Conservation (phyloP, 1,140 invertebrate genomes). For the Drosophila yakuba region DNA sequence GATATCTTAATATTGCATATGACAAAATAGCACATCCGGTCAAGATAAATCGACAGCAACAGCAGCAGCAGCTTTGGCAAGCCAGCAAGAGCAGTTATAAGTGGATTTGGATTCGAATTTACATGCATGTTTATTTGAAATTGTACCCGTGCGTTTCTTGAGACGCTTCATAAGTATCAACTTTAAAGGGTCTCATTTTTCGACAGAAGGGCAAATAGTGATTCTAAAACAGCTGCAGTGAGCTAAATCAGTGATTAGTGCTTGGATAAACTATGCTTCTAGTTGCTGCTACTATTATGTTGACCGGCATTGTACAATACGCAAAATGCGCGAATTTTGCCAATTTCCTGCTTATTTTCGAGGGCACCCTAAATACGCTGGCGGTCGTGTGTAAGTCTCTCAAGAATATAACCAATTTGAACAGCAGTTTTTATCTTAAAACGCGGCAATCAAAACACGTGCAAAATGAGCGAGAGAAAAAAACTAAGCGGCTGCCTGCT, state of each 20-base stretch:
- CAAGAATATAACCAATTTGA: background rate
- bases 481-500: background rate
- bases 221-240: too few species aligned
- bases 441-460: conserved; percentile 7
- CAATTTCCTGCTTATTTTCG: background rate
- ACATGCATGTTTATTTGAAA: too few species aligned
- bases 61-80: too few species aligned
- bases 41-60: background rate
- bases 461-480: conserved; percentile 7
- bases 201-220: too few species aligned
- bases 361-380: background rate
- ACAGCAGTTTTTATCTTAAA: background rate
- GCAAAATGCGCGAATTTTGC: too few species aligned
- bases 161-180: too few species aligned
- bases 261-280: too few species aligned
- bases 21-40: background rate
- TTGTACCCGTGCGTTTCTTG: too few species aligned
- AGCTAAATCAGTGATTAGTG: too few species aligned
- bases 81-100: too few species aligned
- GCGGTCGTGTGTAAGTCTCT: conserved; percentile 1
- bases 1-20: conserved; percentile 16
- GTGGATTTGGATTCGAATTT: too few species aligned
- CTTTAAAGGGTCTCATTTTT: too few species aligned
- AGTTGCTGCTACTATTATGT: background rate
- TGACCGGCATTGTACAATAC: background rate